Evolutionary conservation across 2,797 vertebrate species (phyloP), one percentile per base, ranked within the genome.

Genomic region (Typhlichthys subterraneus): DNA sequence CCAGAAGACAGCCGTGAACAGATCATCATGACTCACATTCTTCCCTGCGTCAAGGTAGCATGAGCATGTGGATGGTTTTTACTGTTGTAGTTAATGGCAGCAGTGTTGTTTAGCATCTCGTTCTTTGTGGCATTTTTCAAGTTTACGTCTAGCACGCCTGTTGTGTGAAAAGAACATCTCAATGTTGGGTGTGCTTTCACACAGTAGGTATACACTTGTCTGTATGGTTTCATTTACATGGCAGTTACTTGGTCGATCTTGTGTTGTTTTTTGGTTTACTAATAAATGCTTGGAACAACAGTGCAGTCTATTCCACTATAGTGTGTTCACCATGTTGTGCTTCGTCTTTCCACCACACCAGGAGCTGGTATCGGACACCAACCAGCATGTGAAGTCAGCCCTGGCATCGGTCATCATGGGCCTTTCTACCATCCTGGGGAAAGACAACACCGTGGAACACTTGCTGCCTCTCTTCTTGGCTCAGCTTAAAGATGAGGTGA

Each of bases 341-440:
- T 63, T 72, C 46, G 31, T 75, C 6, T 81, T 66, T 50, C 48
- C 1, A 48, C 14, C 57, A 62, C 8, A 60, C 48, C 80, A 95
- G 94, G 94, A 95, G 67, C 89, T 95, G 52, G 94, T 95, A 65
- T 93, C 94, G 23, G 94, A 95, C 90, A 94, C 94, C 53, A 95
- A 95, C 90, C 94, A 95, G 82, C 94, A 95, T 77, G 94, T 95
- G 82, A 95, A 95, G 83, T 95, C 94, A 51, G 94, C 94, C 15
- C 85, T 95, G 84, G 94, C 94, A 70, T 95, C 94, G 0, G 94
- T 95, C 75, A 95, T 95, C 72, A 95, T 95, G 94, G 94, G 94
- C 51, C 91, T 95, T 50, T 95, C 94, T 10, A 94, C 94, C 72
- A 95, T 95, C 79, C 82, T 95, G 84, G 94, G 94, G 82, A 95